Base-by-base conservation (phyloP, 2,888 invertebrate genomes). In the Pandemis corylana region DNA sequence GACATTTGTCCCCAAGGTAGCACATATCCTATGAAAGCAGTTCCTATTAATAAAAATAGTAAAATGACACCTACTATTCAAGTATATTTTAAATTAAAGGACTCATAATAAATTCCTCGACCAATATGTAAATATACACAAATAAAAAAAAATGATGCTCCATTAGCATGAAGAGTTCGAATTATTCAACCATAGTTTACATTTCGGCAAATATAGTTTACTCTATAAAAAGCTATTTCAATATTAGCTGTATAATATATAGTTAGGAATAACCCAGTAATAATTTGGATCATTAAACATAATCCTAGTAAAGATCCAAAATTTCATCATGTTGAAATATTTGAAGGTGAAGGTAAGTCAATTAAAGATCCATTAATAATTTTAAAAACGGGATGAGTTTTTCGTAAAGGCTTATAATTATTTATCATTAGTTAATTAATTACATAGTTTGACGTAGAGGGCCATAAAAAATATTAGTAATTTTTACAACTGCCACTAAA, bases 1-100 rank as follows among this genome's bases (percentile, higher is more conserved):
- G 97, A 97, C 95, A 97, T 97, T 96, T 97, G 97, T 7, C 97
- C 97, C 90, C 97, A 97, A 0, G 97, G 97, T 83, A 97, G 78
- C 0, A 97, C 96, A 93, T 97, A 97, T 0, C 97, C 97, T 94
- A 97, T 91, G 88, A 97, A 97, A 36, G 96, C 96, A 66, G 96
- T 96, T 84, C 90, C 96, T 95, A 97, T 97, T 78, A 95, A 88
- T 87, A 96, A 70, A 81, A 97, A 95, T 89, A 97, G 87, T 86
- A 97, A 95, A 76, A 96, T 90, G 68, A 96, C 91, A 69, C 97
- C 97, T 0, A 95, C 81, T 82, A 94, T 85, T 96, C 97, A 97
- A 0, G 96, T 96, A 78, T 93, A 87, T 77, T 89, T 91, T 83
- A 93, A 91, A 82, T 93, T 88, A 84, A 90, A 95, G 0, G 94